phyloP scores from a whole-genome alignment of 1,140 invertebrate genomes.

The Meteorus sp. region DNA sequence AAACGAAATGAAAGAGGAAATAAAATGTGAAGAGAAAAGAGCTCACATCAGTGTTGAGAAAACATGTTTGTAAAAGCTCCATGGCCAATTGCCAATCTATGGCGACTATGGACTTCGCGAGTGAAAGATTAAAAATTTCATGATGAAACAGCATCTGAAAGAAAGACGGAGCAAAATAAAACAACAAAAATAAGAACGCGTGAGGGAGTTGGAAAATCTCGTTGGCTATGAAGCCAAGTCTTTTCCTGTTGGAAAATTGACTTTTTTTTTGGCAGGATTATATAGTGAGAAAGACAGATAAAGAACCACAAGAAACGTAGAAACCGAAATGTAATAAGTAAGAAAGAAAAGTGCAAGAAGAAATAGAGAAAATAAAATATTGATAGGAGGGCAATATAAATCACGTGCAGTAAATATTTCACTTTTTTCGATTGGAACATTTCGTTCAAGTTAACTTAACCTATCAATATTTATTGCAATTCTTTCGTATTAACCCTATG shows the following conservation, averaged over 20 bases:
- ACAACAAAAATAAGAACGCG: not conserved
- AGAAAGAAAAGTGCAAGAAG: too few species aligned
- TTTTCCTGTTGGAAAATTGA: conserved; percentile 5
- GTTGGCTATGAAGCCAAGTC: conserved; percentile 8
- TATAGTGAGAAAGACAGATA: too few species aligned
- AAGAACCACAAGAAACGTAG: too few species aligned
- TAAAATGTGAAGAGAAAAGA: not conserved
- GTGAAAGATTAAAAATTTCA: conserved; percentile 13
- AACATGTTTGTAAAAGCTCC: not conserved
- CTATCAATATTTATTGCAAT: too few species aligned
- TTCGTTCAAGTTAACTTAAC: too few species aligned
- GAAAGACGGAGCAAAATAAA: not conserved
- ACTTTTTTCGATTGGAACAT: too few species aligned
- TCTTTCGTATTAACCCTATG: too few species aligned
- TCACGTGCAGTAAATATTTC: too few species aligned
- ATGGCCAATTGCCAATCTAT: conserved; percentile 12
- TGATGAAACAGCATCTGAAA: conserved; percentile 1
- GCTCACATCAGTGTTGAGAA: not conserved
- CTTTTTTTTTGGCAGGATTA: not conserved
- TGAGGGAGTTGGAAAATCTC: not conserved
- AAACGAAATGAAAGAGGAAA: not conserved
- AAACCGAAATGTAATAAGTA: too few species aligned
- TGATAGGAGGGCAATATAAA: too few species aligned
- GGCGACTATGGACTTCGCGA: not conserved
- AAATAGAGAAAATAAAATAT: too few species aligned